Evolutionary conservation across 2,113 vertebrate genomes (phyloP).

Genomic region (Rostratula benghalensis): DNA sequence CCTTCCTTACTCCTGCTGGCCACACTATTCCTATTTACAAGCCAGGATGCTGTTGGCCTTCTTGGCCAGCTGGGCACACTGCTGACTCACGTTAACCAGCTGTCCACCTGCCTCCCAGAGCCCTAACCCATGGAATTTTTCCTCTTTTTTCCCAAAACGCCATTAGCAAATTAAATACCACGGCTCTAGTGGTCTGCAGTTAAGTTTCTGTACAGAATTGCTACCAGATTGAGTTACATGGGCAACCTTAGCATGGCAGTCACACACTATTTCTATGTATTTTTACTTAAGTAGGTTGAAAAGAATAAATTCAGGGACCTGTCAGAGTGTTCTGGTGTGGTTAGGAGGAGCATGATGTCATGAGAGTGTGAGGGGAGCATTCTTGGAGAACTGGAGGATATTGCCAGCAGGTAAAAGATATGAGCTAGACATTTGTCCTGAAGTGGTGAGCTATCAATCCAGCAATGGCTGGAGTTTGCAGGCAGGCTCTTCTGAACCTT

Average conservation of each 20-base stretch:
- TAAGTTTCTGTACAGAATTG: not conserved
- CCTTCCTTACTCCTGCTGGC: too few relatives aligned
- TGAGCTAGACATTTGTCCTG: not conserved
- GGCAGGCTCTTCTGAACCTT: not conserved
- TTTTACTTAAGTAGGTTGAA: not conserved
- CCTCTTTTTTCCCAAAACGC: not conserved
- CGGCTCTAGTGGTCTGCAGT: not conserved
- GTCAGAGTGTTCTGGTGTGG: rapidly evolving
- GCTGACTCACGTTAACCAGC: not conserved
- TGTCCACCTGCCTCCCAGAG: too few relatives aligned
- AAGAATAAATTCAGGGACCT: not conserved
- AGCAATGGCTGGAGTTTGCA: not conserved
- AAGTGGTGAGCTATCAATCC: not conserved
- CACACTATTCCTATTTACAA: not conserved
- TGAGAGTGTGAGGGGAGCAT: not conserved
- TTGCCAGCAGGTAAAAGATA: not conserved
- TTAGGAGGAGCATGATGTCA: not conserved
- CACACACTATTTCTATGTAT: not conserved
- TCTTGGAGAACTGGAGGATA: not conserved
- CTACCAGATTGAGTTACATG: not conserved
- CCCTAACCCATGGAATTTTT: too few relatives aligned
- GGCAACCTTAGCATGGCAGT: not conserved
- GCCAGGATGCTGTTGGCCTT: not conserved
- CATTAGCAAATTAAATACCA: not conserved
- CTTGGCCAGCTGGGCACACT: not conserved